Evolutionary conservation across 2,888 invertebrate species (phyloP).

Genomic region (Nesidiocoris tenuis): DNA sequence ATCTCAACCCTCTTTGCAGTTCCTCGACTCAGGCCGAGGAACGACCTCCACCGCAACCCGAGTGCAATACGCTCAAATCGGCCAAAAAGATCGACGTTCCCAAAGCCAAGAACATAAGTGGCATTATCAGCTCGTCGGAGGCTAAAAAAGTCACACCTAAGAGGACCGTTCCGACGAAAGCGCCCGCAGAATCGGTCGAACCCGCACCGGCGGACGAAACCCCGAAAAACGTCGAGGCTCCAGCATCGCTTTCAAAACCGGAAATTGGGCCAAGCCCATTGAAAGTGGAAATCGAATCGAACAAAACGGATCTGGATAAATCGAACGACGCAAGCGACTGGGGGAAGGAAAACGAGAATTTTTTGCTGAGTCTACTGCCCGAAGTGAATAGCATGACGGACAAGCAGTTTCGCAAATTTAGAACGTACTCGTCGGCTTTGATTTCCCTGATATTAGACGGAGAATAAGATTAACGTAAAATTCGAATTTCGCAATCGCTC

Average conservation of each 20-base stretch:
- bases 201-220: neutral
- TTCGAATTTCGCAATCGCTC: too few relatives aligned
- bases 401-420: slow-evolving; percentile 24
- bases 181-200: neutral
- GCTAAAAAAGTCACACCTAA: neutral
- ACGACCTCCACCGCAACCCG: neutral
- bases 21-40: neutral
- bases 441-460: slow-evolving; percentile 12
- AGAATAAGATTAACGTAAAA: neutral
- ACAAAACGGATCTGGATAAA: neutral
- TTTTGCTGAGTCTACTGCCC: slow-evolving; percentile 9
- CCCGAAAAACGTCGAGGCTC: neutral
- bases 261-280: neutral
- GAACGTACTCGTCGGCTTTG: slow-evolving; percentile 13
- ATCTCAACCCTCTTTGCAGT: too few relatives aligned
- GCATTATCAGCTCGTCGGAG: neutral
- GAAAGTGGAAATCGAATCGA: neutral
- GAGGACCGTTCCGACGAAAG: neutral
- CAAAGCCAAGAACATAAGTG: neutral
- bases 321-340: neutral
- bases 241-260: neutral
- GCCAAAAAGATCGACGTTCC: neutral
- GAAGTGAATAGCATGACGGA: slow-evolving; percentile 29
- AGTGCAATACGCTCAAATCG: neutral
- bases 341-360: slow-evolving; percentile 3